Evolutionary conservation across 2,113 vertebrate species (phyloP), one percentile per base, ranked within the genome.

Genomic region (Microtus richardsoni): DNA sequence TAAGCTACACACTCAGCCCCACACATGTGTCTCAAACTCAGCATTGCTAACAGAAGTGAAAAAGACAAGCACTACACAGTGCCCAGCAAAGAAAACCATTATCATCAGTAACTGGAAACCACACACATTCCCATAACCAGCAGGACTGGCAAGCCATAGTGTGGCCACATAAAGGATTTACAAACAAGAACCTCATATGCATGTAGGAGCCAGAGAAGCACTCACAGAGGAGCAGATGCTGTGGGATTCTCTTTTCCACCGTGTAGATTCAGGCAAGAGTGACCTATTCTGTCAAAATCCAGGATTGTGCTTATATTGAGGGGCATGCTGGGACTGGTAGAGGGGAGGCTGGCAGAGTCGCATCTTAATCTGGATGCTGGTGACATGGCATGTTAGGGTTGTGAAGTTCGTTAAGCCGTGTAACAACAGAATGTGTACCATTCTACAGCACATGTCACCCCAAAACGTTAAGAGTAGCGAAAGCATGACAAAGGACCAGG

Each of bases 231-330:
- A 39, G 21, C 58, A n/a, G 16, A 30, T 0, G 11, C 54, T 16
- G 41, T 14, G 39, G 16, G n/a, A 21, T 36, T 47, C 83, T 66
- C 66, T 13, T 24, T 28, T 14, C 41, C 54, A 79, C 24, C 26
- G 28, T 36, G 16, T 12, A 24, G 8, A 89, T 19, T 3, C 24
- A 41, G 41, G 66, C 39, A 78, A 39, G 58, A 36, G 5, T 7
- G 24, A 19, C 7, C 39, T 1, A 0, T 3, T 2, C 58, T 30
- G 26, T 49, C 24, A 60, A 28, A 58, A 71, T 24, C 7, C n/a
- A 24, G 14, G 73, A 17, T 0, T 71, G 33, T 1, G 3, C 14
- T 26, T 14, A 16, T 41, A 2, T 1, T 4, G 21, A 12, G 33
- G 84, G 16, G 30, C 33, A 36, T 26, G 14, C 12, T 5, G 73